Evolutionary conservation across 2,113 vertebrate species (phyloP).

Genomic region (Tragelaphus imberbis): DNA sequence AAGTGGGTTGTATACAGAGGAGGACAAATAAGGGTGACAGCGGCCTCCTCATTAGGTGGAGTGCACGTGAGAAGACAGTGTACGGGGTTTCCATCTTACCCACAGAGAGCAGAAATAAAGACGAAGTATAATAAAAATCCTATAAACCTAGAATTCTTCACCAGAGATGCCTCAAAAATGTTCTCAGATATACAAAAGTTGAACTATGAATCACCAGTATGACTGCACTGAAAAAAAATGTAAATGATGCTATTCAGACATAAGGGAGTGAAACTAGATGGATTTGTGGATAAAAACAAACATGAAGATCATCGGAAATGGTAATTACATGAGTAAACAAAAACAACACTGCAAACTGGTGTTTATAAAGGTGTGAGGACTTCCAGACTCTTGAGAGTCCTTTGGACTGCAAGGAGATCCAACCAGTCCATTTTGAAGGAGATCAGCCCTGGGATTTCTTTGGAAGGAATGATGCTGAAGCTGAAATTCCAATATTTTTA

Average conservation of each 20-base stretch:
- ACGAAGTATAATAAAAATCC: neutral
- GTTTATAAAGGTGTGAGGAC: neutral
- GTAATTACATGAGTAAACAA: neutral
- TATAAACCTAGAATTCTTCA: neutral
- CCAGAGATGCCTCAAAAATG: neutral
- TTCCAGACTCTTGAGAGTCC: too few relatives aligned
- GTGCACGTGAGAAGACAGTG: neutral
- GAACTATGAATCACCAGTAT: neutral
- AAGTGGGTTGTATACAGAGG: accelerated
- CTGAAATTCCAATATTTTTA: too few relatives aligned
- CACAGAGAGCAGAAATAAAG: neutral
- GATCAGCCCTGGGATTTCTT: too few relatives aligned
- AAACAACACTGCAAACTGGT: neutral
- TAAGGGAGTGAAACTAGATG: neutral
- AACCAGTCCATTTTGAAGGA: too few relatives aligned
- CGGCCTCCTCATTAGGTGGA: neutral
- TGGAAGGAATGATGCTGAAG: too few relatives aligned
- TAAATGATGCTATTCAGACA: neutral
- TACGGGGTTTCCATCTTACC: neutral
- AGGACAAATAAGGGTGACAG: neutral
- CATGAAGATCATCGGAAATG: neutral
- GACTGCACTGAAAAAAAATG: neutral
- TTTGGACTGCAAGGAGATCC: too few relatives aligned
- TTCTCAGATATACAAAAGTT: neutral
- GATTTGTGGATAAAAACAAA: neutral